A percentile compares a stretch with the other conserved stretches of the same genome.
Evolutionary conservation across 2,113 vertebrate genomes (phyloP).

Genomic region (Sitta europaea): DNA sequence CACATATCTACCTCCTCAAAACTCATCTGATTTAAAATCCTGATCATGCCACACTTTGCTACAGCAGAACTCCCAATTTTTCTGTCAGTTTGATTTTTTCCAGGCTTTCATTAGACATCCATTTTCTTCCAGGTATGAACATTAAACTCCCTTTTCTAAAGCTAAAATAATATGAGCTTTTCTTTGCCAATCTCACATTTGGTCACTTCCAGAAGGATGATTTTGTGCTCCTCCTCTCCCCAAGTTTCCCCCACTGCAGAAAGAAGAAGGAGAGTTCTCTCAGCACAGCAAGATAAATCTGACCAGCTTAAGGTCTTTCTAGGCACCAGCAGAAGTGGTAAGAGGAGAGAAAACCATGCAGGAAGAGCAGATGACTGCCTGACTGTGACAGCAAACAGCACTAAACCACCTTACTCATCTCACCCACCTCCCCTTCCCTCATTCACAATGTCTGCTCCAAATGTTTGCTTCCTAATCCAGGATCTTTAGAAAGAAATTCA

Average conservation of each 20-base stretch:
- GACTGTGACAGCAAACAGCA: neutral
- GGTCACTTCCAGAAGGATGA: neutral
- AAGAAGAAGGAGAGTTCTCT: neutral
- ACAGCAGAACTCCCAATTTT: neutral
- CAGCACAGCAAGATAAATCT: neutral
- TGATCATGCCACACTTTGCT: neutral
- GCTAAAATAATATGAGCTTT: neutral
- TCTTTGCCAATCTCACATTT: neutral
- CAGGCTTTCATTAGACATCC: neutral
- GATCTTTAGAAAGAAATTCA: neutral
- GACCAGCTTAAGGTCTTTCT: neutral
- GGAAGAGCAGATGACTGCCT: neutral
- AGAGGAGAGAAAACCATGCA: neutral
- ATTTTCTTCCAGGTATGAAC: neutral
- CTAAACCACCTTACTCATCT: neutral
- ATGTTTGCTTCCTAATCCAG: neutral
- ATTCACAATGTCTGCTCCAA: neutral
- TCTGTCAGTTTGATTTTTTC: neutral
- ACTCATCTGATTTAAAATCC: neutral
- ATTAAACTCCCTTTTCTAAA: neutral
- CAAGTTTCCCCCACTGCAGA: neutral
- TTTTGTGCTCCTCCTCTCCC: neutral
- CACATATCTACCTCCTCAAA: neutral
- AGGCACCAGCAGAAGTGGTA: neutral
- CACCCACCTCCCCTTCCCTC: neutral